Percentiles rank a stretch among this genome's conserved stretches.
Evolutionary conservation across 2,888 invertebrate species (phyloP).

Genomic region (Troglohyphantes excavatus): DNA sequence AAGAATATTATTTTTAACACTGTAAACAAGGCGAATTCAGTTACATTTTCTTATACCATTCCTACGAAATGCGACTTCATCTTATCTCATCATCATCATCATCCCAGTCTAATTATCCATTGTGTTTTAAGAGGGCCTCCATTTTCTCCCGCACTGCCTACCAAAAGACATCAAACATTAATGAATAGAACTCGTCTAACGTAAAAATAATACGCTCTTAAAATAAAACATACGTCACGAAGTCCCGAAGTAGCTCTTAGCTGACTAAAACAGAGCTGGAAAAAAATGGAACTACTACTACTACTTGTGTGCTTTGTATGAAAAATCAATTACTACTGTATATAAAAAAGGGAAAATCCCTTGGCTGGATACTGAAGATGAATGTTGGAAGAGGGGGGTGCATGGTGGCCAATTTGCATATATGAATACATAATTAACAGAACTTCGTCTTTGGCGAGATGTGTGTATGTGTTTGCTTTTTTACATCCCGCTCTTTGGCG

Average conservation of each 20-base stretch:
- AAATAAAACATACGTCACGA: slow-evolving; percentile 69
- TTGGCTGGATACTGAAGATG: slow-evolving; percentile 41
- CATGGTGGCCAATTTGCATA: slow-evolving; percentile 73
- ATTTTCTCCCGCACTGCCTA: neutral
- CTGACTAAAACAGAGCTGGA: neutral
- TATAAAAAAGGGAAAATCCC: slow-evolving; percentile 52
- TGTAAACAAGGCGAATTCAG: no score
- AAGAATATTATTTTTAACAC: no score
- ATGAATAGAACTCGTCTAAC: slow-evolving; percentile 31
- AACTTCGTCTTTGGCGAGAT: slow-evolving; percentile 17
- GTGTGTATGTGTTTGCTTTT: slow-evolving; percentile 28
- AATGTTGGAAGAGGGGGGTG: neutral
- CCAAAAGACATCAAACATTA: slow-evolving; percentile 68
- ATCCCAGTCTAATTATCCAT: slow-evolving; percentile 39
- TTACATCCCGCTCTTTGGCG: slow-evolving; percentile 13
- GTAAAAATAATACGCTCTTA: slow-evolving; percentile 54
- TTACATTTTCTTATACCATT: no score
- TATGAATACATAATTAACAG: slow-evolving; percentile 77
- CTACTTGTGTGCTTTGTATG: slow-evolving; percentile 71
- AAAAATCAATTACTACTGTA: slow-evolving; percentile 77
- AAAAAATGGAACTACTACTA: slow-evolving; percentile 49
- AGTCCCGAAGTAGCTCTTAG: slow-evolving; percentile 14
- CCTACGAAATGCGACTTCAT: neutral
- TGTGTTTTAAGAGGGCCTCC: neutral
- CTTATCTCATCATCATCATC: neutral